phyloP scores from a whole-genome alignment of 2,888 invertebrate species.

The Tetramorium bicarinatum region DNA sequence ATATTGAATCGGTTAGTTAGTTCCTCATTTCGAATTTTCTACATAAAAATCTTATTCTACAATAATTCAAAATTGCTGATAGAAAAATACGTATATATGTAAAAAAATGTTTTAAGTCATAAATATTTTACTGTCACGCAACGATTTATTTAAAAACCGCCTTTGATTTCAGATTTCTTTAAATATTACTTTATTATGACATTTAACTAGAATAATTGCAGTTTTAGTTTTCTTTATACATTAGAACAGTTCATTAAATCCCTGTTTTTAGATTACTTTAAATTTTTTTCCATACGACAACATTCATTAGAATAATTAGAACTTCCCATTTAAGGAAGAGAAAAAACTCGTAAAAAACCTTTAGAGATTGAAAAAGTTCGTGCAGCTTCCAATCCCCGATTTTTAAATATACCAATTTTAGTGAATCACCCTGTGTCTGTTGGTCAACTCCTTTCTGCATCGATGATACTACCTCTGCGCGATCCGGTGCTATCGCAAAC shows the following conservation, averaged over 20 bases:
- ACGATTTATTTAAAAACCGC: background rate
- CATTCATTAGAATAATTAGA: constrained; percentile 9
- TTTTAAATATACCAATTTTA: constrained; percentile 38
- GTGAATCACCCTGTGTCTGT: background rate
- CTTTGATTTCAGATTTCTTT: background rate
- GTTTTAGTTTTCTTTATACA: background rate
- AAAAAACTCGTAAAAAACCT: constrained; percentile 12
- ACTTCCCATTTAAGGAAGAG: background rate
- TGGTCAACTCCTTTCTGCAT: constrained; percentile 33
- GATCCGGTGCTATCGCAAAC: constrained; percentile 20
- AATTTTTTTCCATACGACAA: constrained; percentile 16
- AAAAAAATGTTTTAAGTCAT: background rate
- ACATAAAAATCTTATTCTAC: background rate
- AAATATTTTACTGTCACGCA: background rate
- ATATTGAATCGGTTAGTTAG: background rate
- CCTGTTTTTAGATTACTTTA: background rate
- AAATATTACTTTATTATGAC: constrained; percentile 3
- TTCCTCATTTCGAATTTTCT: background rate
- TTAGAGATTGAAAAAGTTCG: constrained; percentile 35
- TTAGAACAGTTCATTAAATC: constrained; percentile 33
- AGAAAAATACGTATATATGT: background rate
- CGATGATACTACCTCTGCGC: constrained; percentile 13
- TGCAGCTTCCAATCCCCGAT: background rate
- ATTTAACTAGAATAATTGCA: background rate
- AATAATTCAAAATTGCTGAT: background rate